Conservation (phyloP, 2,888 invertebrate species). For the Caradrina clavipalpis region DNA sequence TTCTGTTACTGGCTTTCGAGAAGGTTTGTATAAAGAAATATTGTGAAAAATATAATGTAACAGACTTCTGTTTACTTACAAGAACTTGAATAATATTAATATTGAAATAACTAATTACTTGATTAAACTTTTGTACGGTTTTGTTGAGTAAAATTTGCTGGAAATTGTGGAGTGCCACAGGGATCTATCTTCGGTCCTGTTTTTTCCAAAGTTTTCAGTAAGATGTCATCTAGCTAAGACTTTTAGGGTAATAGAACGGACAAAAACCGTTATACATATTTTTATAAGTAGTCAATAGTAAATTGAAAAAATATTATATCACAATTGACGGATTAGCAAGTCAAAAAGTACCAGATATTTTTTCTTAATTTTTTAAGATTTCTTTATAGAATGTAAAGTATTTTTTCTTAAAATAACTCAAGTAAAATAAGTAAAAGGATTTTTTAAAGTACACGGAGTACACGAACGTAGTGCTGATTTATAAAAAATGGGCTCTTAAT, state of each 20-base stretch:
- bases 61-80: constrained; percentile 18
- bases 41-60: constrained; percentile 27
- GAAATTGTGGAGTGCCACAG: constrained; percentile 5
- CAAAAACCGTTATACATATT: neutral
- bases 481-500: constrained; percentile 71
- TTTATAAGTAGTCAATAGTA: neutral
- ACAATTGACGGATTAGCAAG: constrained; percentile 13
- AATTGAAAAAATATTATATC: constrained; percentile 6
- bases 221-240: neutral
- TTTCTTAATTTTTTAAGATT: neutral
- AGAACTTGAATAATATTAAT: constrained; percentile 5
- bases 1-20: constrained; percentile 50
- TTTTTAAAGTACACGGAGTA: constrained; percentile 58
- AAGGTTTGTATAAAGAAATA: constrained; percentile 40
- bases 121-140: neutral
- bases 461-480: constrained; percentile 55
- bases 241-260: neutral
- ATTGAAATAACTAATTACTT: constrained; percentile 7
- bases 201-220: neutral
- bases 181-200: neutral
- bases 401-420: constrained; percentile 44
- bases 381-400: constrained; percentile 2
- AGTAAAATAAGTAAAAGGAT: constrained; percentile 48
- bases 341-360: constrained; percentile 1
- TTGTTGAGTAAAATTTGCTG: neutral